Conservation (phyloP, 2,797 vertebrate species). For the Cyprinella venusta region DNA sequence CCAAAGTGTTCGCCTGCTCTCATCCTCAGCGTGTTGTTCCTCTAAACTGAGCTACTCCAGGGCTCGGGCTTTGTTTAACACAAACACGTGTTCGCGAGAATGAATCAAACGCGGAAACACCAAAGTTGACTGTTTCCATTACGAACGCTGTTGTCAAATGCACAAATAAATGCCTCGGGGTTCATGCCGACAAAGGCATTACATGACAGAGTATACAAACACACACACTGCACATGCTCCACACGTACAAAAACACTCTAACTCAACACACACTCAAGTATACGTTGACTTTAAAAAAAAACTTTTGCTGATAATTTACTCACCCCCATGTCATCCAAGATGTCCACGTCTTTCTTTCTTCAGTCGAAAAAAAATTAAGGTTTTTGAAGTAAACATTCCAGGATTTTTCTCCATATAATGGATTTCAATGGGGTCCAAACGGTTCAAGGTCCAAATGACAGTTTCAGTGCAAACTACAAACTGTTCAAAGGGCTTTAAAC, state of each 20-base stretch:
- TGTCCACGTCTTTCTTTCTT: too few species aligned
- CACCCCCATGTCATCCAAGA: too few species aligned
- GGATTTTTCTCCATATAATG: too few species aligned
- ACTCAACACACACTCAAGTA: slow-evolving; percentile 23
- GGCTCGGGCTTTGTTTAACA: slow-evolving; percentile 36
- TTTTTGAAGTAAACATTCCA: too few species aligned
- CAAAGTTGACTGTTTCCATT: slow-evolving; percentile 31
- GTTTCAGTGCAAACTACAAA: too few species aligned
- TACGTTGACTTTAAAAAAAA: not conserved
- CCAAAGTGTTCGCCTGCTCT: slow-evolving; percentile 34
- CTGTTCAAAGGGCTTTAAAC: too few species aligned
- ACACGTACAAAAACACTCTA: not conserved
- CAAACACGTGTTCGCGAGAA: slow-evolving; percentile 31
- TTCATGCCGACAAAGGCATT: slow-evolving; percentile 22
- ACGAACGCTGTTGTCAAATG: not conserved
- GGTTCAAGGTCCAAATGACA: too few species aligned
- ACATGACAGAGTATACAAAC: slow-evolving; percentile 27
- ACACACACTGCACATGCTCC: slow-evolving; percentile 5
- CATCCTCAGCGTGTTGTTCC: not conserved
- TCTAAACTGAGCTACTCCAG: slow-evolving; percentile 21
- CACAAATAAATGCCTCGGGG: slow-evolving; percentile 29
- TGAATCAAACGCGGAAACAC: slow-evolving; percentile 13
- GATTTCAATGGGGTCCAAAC: too few species aligned
- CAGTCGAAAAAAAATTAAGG: too few species aligned
- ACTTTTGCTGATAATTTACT: too few species aligned